phyloP scores from a whole-genome alignment of 2,113 vertebrate species.

The Malurus alboscapulatus region DNA sequence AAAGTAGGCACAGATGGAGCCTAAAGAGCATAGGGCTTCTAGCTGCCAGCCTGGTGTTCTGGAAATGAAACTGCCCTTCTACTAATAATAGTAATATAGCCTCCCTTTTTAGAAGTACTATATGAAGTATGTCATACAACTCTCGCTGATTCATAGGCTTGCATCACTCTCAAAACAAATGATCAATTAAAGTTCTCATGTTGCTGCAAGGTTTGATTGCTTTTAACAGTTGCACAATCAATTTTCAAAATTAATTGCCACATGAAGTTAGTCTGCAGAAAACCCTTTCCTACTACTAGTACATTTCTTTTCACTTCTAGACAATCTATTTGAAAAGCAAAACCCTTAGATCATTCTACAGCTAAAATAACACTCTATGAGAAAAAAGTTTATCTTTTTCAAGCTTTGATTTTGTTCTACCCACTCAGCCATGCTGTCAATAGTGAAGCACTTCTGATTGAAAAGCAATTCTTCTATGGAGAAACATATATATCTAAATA shows the following conservation, averaged over 20 bases:
- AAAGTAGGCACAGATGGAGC: not conserved
- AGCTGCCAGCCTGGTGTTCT: not conserved
- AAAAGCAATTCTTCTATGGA: not conserved
- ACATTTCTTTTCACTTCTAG: not conserved
- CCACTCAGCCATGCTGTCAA: not conserved
- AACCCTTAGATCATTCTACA: not conserved
- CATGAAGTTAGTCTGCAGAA: not conserved
- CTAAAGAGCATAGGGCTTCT: not conserved
- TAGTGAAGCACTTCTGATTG: not conserved
- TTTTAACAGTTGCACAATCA: not conserved
- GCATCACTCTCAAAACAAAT: conserved; percentile 41
- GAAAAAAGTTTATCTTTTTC: not conserved
- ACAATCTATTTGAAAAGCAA: not conserved
- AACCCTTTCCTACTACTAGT: not conserved
- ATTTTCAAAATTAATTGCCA: not conserved
- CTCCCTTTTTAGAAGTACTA: conserved; percentile 32
- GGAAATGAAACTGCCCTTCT: not conserved
- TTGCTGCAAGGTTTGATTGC: not conserved
- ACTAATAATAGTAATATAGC: conserved; percentile 32
- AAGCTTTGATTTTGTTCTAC: not conserved
- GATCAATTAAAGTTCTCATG: conserved; percentile 18
- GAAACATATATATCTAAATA: not conserved
- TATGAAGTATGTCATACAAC: conserved; percentile 24
- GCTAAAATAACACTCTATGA: not conserved
- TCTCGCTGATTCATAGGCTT: conserved; percentile 9